A percentile compares a stretch with the other conserved stretches of the same genome.
phyloP scores from a whole-genome alignment of 2,888 invertebrate genomes.

The Drosophila flavopinicola region DNA sequence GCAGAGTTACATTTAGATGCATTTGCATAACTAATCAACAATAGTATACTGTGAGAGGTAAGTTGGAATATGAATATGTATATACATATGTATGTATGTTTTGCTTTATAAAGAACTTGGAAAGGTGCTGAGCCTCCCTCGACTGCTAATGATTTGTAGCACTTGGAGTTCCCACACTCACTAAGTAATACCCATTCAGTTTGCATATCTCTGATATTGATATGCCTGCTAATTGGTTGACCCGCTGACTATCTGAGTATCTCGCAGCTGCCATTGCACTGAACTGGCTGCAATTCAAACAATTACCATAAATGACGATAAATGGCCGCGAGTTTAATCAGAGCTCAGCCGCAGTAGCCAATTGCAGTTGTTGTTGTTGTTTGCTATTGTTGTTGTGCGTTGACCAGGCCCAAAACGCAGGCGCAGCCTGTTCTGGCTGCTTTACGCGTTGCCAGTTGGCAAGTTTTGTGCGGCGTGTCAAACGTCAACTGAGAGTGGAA shows the following conservation, averaged over 20 bases:
- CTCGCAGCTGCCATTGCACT: conserved; percentile 36
- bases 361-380: conserved; percentile 2
- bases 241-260: conserved; percentile 1
- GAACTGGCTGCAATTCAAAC: conserved; percentile 53
- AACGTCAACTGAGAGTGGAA: conserved; percentile 61
- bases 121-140: too few relatives aligned
- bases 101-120: too few relatives aligned
- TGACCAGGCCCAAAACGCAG: conserved; percentile 35
- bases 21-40: too few relatives aligned
- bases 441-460: conserved; percentile 45
- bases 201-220: conserved; percentile 16
- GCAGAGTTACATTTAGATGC: not conserved
- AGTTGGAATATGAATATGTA: too few relatives aligned
- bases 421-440: conserved; percentile 42
- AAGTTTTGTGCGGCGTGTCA: conserved; percentile 59
- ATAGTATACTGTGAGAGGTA: too few relatives aligned
- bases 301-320: conserved; percentile 78
- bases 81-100: too few relatives aligned
- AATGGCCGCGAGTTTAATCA: conserved; percentile 72
- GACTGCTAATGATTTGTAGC: not conserved
- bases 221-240: conserved; percentile 48
- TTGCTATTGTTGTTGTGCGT: not conserved
- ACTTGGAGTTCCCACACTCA: not conserved
- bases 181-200: not conserved
- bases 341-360: conserved; percentile 38